Evolutionary conservation across 1,140 invertebrate genomes (phyloP), one percentile per base, ranked within the genome.

Genomic region (Trichoplusia ni): DNA sequence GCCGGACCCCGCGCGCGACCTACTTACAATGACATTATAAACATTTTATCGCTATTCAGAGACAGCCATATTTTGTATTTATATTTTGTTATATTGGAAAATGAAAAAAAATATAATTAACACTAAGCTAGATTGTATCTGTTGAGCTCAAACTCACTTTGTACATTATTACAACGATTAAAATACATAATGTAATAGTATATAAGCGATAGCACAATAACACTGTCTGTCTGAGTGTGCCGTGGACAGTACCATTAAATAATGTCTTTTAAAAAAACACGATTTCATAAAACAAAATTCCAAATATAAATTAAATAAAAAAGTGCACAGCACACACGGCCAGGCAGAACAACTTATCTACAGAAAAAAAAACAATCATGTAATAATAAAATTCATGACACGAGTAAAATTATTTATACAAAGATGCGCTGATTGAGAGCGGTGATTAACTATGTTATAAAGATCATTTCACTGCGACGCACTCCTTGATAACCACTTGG

Each of bases 131-230:
- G 79, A 62, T 80, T 84, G 79, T 84, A 84, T 79, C 69, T 69
- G 53, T 87, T 84, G 85, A 90, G 86, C 86, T 77, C 60, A 64
- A 81, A 85, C 84, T 84, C 86, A 79, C 79, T 89, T 89, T 89
- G 86, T 89, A 89, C 86, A 89, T 83, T 86, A 84, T 86, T 84
- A 89, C 79, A 74, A 76, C 77, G 76, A 79, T 75, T 76, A 80
- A 80, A 69, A 81, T 80, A 85, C 75, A 77, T 75, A 81, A 73
- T 82, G 75, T 82, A 77, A 74, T 70, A 70, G 47, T 49, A 70
- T 77, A 58, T 73, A 83, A 86, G 81, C 84, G 67, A 82, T 86
- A 88, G 85, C 85, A 82, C 82, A 62, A 71, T 56, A 31, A 72
- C 73, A 70, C 33, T 61, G 37, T 37, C 67, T 27, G 61, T 25